Conservation (phyloP, 2,888 invertebrate species). For the Clostera curtula region DNA sequence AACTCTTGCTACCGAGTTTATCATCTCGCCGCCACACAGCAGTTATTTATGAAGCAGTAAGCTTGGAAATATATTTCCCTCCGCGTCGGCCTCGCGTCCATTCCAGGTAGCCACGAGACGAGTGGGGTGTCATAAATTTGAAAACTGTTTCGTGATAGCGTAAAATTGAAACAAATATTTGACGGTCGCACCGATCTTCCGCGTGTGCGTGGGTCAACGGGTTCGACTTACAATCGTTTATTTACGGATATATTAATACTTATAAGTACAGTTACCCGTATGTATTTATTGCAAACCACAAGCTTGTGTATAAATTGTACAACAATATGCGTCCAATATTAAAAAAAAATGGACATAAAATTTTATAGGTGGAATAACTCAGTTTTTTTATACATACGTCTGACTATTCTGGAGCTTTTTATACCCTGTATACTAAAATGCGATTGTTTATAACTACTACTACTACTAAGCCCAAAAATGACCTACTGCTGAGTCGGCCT, state of each 20-base stretch:
- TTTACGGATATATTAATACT: constrained; percentile 27
- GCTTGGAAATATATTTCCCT: constrained; percentile 73
- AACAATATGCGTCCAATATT: too few species aligned
- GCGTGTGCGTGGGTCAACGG: constrained; percentile 23
- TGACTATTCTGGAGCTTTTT: too few species aligned
- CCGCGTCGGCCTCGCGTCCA: constrained; percentile 64
- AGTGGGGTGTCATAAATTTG: constrained; percentile 73
- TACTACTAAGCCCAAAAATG: too few species aligned
- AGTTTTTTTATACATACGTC: too few species aligned
- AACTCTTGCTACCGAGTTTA: constrained; percentile 65
- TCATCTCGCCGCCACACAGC: constrained; percentile 71
- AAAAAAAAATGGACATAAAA: too few species aligned
- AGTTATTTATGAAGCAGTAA: constrained; percentile 73
- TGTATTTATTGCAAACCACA: too few species aligned
- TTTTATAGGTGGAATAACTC: too few species aligned
- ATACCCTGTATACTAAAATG: too few species aligned
- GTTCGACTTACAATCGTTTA: constrained; percentile 36
- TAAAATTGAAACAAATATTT: constrained; percentile 66
- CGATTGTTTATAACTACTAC: too few species aligned
- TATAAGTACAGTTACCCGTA: too few species aligned
- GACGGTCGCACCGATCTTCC: constrained; percentile 47
- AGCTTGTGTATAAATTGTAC: too few species aligned
- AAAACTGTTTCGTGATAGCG: constrained; percentile 64
- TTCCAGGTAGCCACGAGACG: constrained; percentile 69
- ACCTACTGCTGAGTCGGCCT: too few species aligned